Evolutionary conservation across 37 sponge, comb jelly and placozoan species (phyloP).

Genomic region (Beroe forskalii): DNA sequence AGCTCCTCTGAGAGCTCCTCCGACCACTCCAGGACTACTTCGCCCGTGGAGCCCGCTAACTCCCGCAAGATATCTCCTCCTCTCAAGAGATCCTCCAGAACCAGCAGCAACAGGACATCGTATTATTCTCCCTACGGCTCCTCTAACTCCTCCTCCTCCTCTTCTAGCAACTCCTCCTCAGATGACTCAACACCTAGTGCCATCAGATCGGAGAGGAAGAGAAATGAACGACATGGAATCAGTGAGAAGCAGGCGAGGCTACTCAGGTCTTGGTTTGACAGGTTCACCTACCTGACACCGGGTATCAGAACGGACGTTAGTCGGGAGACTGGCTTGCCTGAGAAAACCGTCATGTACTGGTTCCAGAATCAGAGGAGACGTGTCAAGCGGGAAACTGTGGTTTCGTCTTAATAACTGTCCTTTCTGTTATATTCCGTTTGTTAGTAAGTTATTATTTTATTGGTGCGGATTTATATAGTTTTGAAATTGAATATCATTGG

Average conservation of each 20-base stretch:
- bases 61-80: not conserved
- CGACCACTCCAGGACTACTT: not conserved
- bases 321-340: conserved; percentile 32
- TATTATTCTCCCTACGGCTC: conserved; percentile 6
- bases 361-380: conserved; percentile 58
- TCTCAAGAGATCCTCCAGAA: not conserved
- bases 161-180: not conserved
- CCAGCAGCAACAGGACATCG: too few relatives aligned
- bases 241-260: not conserved
- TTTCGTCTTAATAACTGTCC: too few relatives aligned
- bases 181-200: not conserved
- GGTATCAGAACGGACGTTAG: not conserved
- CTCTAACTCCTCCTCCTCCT: not conserved
- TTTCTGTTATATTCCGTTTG: too few relatives aligned
- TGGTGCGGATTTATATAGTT: too few relatives aligned
- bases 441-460: too few relatives aligned
- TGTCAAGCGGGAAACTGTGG: conserved; percentile 23
- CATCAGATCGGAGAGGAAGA: not conserved
- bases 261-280: not conserved
- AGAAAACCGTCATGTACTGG: conserved; percentile 65
- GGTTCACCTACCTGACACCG: conserved; percentile 28
- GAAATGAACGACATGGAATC: not conserved
- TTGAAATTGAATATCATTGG: too few relatives aligned
- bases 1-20: not conserved
- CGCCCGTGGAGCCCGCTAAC: too few relatives aligned